Percentiles rank a stretch among this genome's conserved stretches.
phyloP scores from a whole-genome alignment of 2,888 invertebrate genomes.

The Nemoura dubitans region DNA sequence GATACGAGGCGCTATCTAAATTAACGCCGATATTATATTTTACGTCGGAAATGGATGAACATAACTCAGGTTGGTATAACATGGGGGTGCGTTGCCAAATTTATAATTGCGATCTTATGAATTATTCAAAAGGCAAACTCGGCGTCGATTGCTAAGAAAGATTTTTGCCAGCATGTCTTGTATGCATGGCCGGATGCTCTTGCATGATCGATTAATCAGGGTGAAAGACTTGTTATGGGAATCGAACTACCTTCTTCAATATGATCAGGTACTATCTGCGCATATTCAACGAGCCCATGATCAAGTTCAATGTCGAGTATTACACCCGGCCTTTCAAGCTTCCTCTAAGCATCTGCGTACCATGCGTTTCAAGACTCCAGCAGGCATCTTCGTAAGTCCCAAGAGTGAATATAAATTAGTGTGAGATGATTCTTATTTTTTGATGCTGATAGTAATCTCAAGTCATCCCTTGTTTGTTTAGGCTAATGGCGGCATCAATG shows the following conservation, averaged over 20 bases:
- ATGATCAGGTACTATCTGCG: background rate
- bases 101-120: background rate
- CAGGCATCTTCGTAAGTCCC: background rate
- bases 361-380: no score
- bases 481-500: constrained; percentile 8
- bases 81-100: background rate
- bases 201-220: background rate
- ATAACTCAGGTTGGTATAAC: background rate
- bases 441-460: constrained; percentile 9
- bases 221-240: background rate
- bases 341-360: no score
- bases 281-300: no score
- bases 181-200: no score
- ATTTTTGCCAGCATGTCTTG: background rate
- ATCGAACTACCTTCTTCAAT: background rate
- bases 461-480: constrained; percentile 1
- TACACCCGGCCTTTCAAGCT: background rate
- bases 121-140: background rate
- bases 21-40: background rate
- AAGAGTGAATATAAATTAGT: background rate
- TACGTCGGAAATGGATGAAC: background rate
- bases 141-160: background rate
- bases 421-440: background rate
- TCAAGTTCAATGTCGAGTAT: background rate
- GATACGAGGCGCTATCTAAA: background rate